Conservation (phyloP, 1,140 invertebrate species). For the Sitodiplosis mosellana region DNA sequence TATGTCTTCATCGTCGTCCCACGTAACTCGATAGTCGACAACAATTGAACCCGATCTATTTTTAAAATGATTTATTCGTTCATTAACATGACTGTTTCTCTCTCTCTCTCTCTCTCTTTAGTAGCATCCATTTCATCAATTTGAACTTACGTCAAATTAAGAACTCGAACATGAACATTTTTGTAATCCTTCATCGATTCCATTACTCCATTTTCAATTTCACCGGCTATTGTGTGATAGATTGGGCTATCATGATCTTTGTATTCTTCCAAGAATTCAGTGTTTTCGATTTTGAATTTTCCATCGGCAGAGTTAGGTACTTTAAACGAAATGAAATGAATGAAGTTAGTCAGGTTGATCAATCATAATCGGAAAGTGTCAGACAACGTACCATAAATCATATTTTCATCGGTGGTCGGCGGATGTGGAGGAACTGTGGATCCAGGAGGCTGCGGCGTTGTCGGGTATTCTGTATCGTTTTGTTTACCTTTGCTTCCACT, state of each 20-base stretch:
- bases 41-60: constrained; percentile 40
- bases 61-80: not conserved
- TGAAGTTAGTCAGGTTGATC: not conserved
- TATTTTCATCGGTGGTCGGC: constrained; percentile 27
- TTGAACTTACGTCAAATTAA: constrained; percentile 35
- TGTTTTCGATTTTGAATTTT: constrained; percentile 42
- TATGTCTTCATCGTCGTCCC: constrained; percentile 31
- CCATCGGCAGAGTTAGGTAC: constrained; percentile 48
- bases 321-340: constrained; percentile 18
- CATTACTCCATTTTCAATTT: constrained; percentile 35
- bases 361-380: not conserved
- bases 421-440: constrained; percentile 26
- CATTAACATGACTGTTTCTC: not conserved
- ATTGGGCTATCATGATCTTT: constrained; percentile 36
- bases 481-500: constrained; percentile 1
- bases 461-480: not conserved
- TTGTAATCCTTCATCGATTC: constrained; percentile 28
- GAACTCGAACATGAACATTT: constrained; percentile 38
- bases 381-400: constrained; percentile 9
- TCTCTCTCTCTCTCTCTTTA: not conserved
- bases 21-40: constrained; percentile 40
- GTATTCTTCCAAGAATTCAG: constrained; percentile 37
- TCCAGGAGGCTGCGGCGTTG: constrained; percentile 20
- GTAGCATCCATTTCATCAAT: not conserved
- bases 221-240: constrained; percentile 35